Base-by-base conservation (phyloP, 2,888 invertebrate genomes). In the Ormyrus rosae region DNA sequence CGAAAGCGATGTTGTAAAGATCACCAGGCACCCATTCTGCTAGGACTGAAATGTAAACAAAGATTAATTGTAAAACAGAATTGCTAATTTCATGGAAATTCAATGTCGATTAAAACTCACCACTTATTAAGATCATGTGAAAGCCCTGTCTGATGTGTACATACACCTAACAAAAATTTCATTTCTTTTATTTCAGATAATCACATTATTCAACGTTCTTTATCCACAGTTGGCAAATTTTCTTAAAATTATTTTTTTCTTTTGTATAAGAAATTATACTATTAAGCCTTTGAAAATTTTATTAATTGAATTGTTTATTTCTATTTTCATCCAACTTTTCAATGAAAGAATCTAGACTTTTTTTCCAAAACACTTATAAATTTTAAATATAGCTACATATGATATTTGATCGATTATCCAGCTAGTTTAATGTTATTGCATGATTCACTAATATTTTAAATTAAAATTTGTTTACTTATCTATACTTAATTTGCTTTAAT, bases 11-110 rank as follows among this genome's bases (percentile, higher is more conserved):
- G 19, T 9, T 64, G 10, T 19, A 1, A 7, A 6, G 46, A 72
- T 73, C 73, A 81, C 81, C 81, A 81, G 8, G 81, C 81, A 11
- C 81, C 81, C 72, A 81, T 77, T 50, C 64, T 65, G 53, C 77
- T 77, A 46, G 77, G 73, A 53, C 81, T 81, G 77, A 7, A 75
- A 72, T 19, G 13, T 13, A 56, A 71, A 46, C 73, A 63, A 61
- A 68, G 34, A 55, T 19, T 55, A 19, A 34, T 13, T n/a, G 3
- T 72, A n/a, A 72, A 10, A 6, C 0, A 58, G 48, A 7, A n/a
- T 45, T 10, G n/a, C 11, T 64, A 63, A 55, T 19, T 19, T 19
- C 19, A 1, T 19, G 19, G 0, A 6, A 60, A 7, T 60, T 13
- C n/a, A 51, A 63, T 1, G 7, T 34, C 53, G 9, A 45, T 10